Percentiles rank a stretch among this genome's conserved stretches.
These are phyloP conservation scores for Cassiopea andromeda DNA, from an alignment of 30 jellyfish, hydroid and myxozoan genomes.

Conservation along the genomic window DNA sequence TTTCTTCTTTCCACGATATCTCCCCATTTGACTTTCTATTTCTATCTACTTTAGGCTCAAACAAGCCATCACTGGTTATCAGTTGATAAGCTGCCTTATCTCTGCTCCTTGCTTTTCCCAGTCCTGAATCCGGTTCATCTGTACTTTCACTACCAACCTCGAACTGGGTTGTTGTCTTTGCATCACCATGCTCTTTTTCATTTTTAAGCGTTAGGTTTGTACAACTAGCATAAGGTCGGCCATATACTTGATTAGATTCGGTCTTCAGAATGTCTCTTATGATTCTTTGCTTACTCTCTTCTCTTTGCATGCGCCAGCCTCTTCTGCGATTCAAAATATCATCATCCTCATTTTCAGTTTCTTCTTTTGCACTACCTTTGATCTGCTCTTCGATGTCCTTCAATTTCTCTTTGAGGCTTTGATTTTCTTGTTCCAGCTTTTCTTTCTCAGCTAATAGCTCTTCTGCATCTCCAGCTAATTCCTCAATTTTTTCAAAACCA, in stretches of 20 bases:
- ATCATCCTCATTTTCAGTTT: conserved; percentile 35
- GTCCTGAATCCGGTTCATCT: conserved; percentile 15
- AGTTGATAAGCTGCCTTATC: no score
- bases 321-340: conserved; percentile 58
- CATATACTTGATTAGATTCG: conserved; percentile 55
- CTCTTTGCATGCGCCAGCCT: conserved; percentile 78
- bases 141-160: neutral
- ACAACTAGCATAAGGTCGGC: conserved; percentile 71
- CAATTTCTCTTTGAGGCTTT: conserved; percentile 57
- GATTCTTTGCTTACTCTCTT: conserved; percentile 65
- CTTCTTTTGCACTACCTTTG: conserved; percentile 10
- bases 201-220: conserved; percentile 48
- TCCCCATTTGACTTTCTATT: neutral
- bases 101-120: neutral
- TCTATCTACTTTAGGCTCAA: neutral
- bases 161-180: neutral
- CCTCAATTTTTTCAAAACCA: conserved; percentile 62
- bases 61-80: conserved; percentile 38
- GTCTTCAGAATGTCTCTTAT: conserved; percentile 78
- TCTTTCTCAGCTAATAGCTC: conserved; percentile 74
- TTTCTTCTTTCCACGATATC: conserved; percentile 64
- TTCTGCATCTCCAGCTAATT: conserved; percentile 66
- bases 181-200: neutral
- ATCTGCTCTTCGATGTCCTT: conserved; percentile 40
- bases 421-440: conserved; percentile 45